Percentiles rank a stretch among this genome's conserved stretches.
These are phyloP conservation scores for Apodemia mormo DNA, from an alignment of 2,888 invertebrate species.

Conservation along the genomic window DNA sequence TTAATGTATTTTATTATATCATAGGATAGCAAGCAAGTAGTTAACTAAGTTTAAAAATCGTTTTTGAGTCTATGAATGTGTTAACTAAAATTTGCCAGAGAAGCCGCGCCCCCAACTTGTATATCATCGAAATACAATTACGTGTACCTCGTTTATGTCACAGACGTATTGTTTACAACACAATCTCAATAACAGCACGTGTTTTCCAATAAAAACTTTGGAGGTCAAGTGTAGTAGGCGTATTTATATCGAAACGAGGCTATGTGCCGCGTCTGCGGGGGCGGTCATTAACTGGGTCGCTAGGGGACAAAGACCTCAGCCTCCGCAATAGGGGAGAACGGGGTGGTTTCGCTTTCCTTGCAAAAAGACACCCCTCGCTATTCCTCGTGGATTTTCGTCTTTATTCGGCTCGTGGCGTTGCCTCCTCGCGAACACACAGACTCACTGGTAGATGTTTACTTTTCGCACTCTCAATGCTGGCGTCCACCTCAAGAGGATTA, in stretches of 20 bases:
- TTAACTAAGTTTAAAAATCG: not conserved
- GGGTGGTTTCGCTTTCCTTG: conserved; percentile 72
- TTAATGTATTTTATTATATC: too few species aligned
- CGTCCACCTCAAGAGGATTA: conserved; percentile 70
- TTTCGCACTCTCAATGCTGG: conserved; percentile 52
- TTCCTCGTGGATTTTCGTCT: conserved; percentile 45
- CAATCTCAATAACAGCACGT: conserved; percentile 71
- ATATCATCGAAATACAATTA: not conserved
- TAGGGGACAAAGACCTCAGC: conserved; percentile 73
- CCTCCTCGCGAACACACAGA: conserved; percentile 29
- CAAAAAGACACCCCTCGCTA: conserved; percentile 38
- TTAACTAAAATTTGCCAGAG: not conserved
- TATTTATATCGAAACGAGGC: conserved; percentile 79
- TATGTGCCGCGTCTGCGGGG: conserved; percentile 72
- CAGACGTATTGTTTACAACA: conserved; percentile 61
- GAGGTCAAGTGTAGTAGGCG: conserved; percentile 82
- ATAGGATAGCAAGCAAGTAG: not conserved
- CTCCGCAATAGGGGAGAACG: conserved; percentile 59
- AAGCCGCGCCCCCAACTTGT: not conserved
- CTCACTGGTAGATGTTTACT: conserved; percentile 61
- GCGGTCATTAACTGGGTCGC: conserved; percentile 81
- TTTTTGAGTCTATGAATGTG: not conserved
- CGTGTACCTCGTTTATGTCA: conserved; percentile 10
- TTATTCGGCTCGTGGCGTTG: conserved; percentile 51
- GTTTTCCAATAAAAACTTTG: conserved; percentile 80